These are phyloP conservation scores for Grammomys surdaster DNA, from an alignment of 2,113 vertebrate species.

Conservation along the genomic window DNA sequence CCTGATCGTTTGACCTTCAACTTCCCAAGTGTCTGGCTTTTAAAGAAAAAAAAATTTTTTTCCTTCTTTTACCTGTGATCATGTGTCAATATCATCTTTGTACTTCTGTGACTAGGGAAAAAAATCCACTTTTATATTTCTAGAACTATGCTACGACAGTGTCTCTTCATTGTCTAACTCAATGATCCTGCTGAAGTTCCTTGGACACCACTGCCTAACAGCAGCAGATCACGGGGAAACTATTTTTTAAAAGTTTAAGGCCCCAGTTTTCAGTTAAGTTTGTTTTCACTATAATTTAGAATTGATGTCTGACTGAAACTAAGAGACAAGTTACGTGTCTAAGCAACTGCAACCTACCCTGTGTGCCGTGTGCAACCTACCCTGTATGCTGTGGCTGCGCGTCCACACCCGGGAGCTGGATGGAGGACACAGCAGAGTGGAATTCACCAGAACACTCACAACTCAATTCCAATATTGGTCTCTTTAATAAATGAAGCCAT, in stretches of 20 bases:
- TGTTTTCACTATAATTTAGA: slow-evolving; percentile 41
- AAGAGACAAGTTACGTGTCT: neutral
- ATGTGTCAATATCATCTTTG: neutral
- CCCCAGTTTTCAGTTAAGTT: neutral
- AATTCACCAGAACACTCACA: neutral
- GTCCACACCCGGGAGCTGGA: neutral
- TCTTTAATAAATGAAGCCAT: slow-evolving; percentile 74
- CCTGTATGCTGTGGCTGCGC: neutral
- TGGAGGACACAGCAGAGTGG: neutral
- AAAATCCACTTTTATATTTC: neutral
- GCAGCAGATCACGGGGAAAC: neutral
- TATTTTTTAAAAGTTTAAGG: neutral
- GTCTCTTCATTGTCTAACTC: neutral
- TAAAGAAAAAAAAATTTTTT: neutral
- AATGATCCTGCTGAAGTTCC: neutral
- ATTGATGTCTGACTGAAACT: neutral
- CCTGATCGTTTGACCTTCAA: neutral
- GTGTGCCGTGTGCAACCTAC: rapidly evolving
- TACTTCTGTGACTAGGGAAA: slow-evolving; percentile 22
- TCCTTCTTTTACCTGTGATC: slow-evolving; percentile 1
- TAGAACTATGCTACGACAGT: neutral
- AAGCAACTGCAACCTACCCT: rapidly evolving
- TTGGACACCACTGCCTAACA: neutral
- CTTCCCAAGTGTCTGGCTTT: neutral
- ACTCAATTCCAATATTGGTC: slow-evolving; percentile 50